Evolutionary conservation across 2,888 invertebrate genomes (phyloP), one percentile per base, ranked within the genome.

Genomic region (Drepana falcataria): DNA sequence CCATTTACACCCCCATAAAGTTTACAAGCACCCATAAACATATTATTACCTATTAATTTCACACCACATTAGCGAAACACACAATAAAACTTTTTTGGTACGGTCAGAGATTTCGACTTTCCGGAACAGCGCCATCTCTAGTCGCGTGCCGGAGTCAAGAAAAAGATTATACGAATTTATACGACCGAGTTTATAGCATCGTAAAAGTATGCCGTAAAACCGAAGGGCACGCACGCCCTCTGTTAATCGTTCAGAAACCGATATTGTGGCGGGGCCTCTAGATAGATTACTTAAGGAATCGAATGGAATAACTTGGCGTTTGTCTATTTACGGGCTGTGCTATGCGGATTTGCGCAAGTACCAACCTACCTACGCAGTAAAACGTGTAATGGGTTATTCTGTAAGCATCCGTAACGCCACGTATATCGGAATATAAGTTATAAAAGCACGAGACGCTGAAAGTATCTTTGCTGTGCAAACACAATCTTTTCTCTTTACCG

Each of bases 11-110:
- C 78, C 79, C 85, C 76, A 90, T 90, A 89, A 91, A 91, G 77
- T 77, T 75, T 77, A 81, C 78, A 83, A 87, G 88, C 79, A 82
- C 81, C 89, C 85, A 88, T 91, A 90, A 91, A 90, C 80, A 83
- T 81, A 88, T 90, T 90, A 91, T 87, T 85, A 85, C 88, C 91
- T 90, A 91, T 91, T 90, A 90, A 91, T 91, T 90, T 91, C 87
- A 90, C 91, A 91, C 88, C 87, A 84, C 87, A 91, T 91, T 91
- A 90, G 91, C 90, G 85, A 87, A 88, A 88, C 91, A 87, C 76
- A 88, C 86, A 87, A 90, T 90, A 90, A 91, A 91, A 91, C 84
- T 89, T 87, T 85, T 87, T 44, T 81, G 73, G 79, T 78, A 76
- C 77, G 69, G 81, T 80, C 87, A 85, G 84, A 84, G 87, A 89